phyloP scores from a whole-genome alignment of 2,113 vertebrate genomes.

The Herpetotheres cachinnans region DNA sequence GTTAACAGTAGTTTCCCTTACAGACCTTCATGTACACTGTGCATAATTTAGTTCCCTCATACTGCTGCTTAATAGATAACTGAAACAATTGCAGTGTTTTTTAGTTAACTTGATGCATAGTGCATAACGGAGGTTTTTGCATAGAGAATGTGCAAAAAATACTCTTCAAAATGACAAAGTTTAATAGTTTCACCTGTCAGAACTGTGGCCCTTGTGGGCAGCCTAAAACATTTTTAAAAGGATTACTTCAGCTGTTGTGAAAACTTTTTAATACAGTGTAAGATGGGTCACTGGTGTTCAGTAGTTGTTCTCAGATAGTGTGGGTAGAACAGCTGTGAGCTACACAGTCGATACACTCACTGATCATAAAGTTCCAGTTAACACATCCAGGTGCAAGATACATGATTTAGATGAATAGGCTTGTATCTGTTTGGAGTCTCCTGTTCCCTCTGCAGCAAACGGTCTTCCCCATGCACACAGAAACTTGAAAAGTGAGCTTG shows the following conservation, averaged over 20 bases:
- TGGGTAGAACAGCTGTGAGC: background rate
- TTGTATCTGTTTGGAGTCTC: background rate
- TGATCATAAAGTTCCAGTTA: background rate
- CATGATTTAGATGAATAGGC: background rate
- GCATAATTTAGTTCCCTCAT: background rate
- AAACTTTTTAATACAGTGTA: background rate
- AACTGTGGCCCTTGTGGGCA: background rate
- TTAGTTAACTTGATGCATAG: background rate
- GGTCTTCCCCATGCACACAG: background rate
- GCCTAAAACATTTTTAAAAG: background rate
- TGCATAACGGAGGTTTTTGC: background rate
- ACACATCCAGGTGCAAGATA: background rate
- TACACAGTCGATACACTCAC: rapidly evolving
- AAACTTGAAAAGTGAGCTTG: background rate
- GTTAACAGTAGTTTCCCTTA: background rate
- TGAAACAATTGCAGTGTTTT: background rate
- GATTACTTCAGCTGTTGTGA: background rate
- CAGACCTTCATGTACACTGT: background rate
- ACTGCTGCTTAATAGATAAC: background rate
- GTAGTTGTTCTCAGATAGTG: background rate
- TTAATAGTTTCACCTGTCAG: background rate
- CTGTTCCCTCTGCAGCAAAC: background rate
- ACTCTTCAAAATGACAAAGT: background rate
- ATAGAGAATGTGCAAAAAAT: background rate
- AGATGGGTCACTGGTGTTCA: background rate